Base-by-base conservation (phyloP, 64 coral and sea anemone genomes). In the Exaiptasia diaphana region DNA sequence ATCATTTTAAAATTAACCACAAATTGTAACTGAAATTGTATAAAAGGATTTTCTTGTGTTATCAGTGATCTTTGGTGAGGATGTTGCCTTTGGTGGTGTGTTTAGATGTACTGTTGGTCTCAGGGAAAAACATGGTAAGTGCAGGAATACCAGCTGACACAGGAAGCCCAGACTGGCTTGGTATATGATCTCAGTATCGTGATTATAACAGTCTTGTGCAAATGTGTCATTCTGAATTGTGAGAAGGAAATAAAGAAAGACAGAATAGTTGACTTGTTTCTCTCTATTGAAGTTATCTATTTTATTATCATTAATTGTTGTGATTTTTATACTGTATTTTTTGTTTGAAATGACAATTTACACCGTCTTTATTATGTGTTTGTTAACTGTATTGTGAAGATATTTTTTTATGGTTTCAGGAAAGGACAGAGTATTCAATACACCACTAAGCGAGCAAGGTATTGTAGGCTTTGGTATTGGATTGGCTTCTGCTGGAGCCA, bases 401-500 rank as follows among this genome's bases (percentile, higher is more conserved):
- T 17, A 33, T 2, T 20, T 20, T 33, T 17, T 46, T 20, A 18
- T 37, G 13, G 52, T 67, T 34, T 24, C 14, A 99, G 94, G 94
- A 56, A 92, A 99, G 88, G 94, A 99, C 75, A 92, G 94, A 85
- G 94, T 99, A 14, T 99, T 99, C 32, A 99, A 99, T 63, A 92
- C 94, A 3, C 94, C 94, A 25, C 79, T 89, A 10, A 91, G 83
- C 75, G 94, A 99, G 64, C 94, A 99, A 75, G 94, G 94, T 21
- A 99, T 99, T 81, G 94, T 99, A 73, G 94, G 94, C 7, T 99
- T 99, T 82, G 94, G 94, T 56, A 99, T 99, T 64, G 94, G 94
- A 42, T 50, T 99, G 53, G 94, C 94, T 32, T 64, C 85, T 41
- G 85, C 94, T 58, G 94, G 94, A 14, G 88, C 94, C 4, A 99